Percentiles rank a stretch among this genome's conserved stretches.
These are phyloP conservation scores for Goniozus legneri DNA, from an alignment of 1,140 invertebrate species.

Conservation along the genomic window DNA sequence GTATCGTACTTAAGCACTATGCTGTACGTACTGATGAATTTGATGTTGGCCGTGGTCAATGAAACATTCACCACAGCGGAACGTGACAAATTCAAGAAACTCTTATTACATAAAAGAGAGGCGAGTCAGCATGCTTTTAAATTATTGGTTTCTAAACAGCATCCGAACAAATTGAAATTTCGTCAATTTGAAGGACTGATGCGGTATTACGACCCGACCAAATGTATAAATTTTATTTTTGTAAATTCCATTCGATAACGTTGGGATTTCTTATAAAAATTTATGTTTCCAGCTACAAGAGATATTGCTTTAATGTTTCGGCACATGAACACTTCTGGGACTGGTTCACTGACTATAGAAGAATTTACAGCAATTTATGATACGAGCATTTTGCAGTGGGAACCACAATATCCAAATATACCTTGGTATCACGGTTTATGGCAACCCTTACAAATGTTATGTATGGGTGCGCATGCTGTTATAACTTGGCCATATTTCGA, in stretches of 20 bases:
- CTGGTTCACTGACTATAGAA: slow-evolving; percentile 63
- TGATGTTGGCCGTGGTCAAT: slow-evolving; percentile 90
- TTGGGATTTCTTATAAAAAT: not conserved
- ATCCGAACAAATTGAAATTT: slow-evolving; percentile 66
- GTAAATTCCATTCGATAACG: too few species aligned
- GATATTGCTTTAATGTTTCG: slow-evolving; percentile 82
- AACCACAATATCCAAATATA: slow-evolving; percentile 61
- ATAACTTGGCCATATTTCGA: slow-evolving; percentile 72
- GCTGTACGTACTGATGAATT: slow-evolving; percentile 87
- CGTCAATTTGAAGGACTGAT: slow-evolving; percentile 80
- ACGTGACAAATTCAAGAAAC: slow-evolving; percentile 81
- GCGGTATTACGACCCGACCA: slow-evolving; percentile 72
- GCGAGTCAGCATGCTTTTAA: slow-evolving; percentile 83
- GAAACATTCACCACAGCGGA: slow-evolving; percentile 86
- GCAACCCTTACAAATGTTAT: slow-evolving; percentile 62
- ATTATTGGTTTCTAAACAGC: slow-evolving; percentile 70
- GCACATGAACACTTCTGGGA: slow-evolving; percentile 68
- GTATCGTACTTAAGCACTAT: slow-evolving; percentile 81
- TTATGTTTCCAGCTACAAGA: slow-evolving; percentile 58
- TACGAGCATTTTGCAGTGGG: slow-evolving; percentile 70
- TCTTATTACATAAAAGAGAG: slow-evolving; percentile 78
- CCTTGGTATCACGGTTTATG: slow-evolving; percentile 69
- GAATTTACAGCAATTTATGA: slow-evolving; percentile 83
- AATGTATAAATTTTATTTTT: slow-evolving; percentile 53
- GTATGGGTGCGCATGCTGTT: slow-evolving; percentile 60